phyloP scores from a whole-genome alignment of 2,888 invertebrate genomes.

The Dynastes hyllus region DNA sequence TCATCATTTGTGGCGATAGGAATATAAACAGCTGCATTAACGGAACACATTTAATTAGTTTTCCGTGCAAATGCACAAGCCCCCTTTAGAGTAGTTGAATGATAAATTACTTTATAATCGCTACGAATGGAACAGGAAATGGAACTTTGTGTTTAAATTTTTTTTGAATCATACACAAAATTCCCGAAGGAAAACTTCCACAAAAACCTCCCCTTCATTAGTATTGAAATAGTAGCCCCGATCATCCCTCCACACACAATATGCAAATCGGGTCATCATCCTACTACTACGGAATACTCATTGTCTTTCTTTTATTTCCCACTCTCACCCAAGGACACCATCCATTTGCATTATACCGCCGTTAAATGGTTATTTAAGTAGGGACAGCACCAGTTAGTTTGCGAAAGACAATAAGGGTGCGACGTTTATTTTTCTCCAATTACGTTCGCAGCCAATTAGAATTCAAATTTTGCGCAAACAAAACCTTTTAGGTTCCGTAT shows the following conservation, averaged over 20 bases:
- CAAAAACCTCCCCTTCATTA: too few species aligned
- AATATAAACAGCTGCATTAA: too few species aligned
- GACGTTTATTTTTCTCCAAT: slow-evolving; percentile 43
- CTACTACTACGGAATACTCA: slow-evolving; percentile 6
- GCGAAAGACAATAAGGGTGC: slow-evolving; percentile 35
- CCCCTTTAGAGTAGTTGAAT: too few species aligned
- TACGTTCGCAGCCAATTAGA: slow-evolving; percentile 37
- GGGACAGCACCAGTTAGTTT: slow-evolving; percentile 25
- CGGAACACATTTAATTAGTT: too few species aligned
- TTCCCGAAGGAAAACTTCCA: too few species aligned
- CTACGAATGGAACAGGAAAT: too few species aligned
- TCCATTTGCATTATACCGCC: slow-evolving; percentile 27
- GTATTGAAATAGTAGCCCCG: neutral
- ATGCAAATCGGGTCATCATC: slow-evolving; percentile 33
- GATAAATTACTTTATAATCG: too few species aligned
- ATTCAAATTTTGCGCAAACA: slow-evolving; percentile 43
- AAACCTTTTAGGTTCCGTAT: neutral
- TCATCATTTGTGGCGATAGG: too few species aligned
- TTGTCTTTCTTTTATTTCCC: slow-evolving; percentile 40
- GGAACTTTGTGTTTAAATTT: too few species aligned
- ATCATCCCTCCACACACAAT: slow-evolving; percentile 3
- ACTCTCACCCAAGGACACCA: neutral
- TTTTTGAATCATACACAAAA: too few species aligned
- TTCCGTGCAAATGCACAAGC: too few species aligned
- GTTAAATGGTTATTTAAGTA: slow-evolving; percentile 41